Percentiles rank a stretch among this genome's conserved stretches.
phyloP scores from a whole-genome alignment of 2,113 vertebrate genomes.

The Phalacrocorax brasilianus region DNA sequence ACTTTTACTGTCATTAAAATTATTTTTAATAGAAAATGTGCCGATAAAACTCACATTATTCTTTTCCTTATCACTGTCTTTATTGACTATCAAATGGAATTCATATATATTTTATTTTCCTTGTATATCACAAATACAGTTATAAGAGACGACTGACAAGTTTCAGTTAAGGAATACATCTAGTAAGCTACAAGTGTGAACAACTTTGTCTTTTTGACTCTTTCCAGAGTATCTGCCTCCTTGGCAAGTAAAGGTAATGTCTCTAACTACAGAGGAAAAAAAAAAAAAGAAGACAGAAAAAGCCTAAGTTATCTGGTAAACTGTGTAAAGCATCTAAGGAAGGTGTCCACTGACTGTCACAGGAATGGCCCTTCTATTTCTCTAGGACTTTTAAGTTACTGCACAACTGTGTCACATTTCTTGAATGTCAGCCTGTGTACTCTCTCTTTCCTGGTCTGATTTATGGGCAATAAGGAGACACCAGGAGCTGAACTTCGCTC shows the following conservation, averaged over 20 bases:
- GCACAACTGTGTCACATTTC: neutral
- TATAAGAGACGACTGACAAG: neutral
- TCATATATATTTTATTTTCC: neutral
- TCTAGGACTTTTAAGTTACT: neutral
- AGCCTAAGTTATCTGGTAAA: neutral
- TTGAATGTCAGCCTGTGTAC: neutral
- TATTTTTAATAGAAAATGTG: neutral
- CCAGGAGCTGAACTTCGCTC: neutral
- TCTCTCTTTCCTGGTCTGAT: neutral
- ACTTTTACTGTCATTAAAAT: neutral
- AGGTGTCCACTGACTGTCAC: neutral
- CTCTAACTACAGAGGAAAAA: neutral
- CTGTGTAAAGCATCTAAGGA: neutral
- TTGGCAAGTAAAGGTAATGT: neutral
- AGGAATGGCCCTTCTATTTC: neutral
- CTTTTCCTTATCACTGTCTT: neutral
- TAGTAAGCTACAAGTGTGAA: neutral
- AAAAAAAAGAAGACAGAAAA: neutral
- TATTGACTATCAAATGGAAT: neutral
- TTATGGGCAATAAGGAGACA: neutral
- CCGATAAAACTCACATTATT: neutral
- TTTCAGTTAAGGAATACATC: neutral
- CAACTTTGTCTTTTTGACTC: neutral
- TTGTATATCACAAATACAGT: neutral
- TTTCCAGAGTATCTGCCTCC: neutral